phyloP scores from a whole-genome alignment of 2,113 vertebrate genomes.

The Mirza zaza region DNA sequence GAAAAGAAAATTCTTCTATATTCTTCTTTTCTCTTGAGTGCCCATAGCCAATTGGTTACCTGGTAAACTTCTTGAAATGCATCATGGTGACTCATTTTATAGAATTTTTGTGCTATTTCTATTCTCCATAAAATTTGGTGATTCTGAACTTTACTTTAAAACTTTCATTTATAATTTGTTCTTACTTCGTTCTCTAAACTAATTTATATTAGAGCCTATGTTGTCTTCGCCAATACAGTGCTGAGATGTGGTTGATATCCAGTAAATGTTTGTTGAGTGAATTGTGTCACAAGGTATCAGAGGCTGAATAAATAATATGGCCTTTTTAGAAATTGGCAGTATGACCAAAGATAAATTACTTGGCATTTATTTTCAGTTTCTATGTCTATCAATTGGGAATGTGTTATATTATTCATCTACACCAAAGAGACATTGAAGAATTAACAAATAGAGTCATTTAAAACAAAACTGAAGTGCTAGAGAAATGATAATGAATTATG shows the following conservation, averaged over 20 bases:
- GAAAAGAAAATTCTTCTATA: background rate
- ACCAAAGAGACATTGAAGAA: slow-evolving; percentile 40
- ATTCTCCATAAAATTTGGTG: background rate
- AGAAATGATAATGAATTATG: slow-evolving; percentile 64
- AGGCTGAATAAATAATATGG: background rate
- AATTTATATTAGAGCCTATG: background rate
- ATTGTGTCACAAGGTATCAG: background rate
- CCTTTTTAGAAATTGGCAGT: background rate
- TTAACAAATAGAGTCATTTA: slow-evolving; percentile 63
- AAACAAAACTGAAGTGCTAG: slow-evolving; percentile 53
- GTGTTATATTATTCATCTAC: slow-evolving; percentile 9
- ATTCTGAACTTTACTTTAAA: slow-evolving; percentile 18
- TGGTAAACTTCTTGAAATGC: background rate
- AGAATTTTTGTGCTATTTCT: background rate
- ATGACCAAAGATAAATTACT: slow-evolving; percentile 25
- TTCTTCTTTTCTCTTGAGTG: background rate
- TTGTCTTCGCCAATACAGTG: background rate
- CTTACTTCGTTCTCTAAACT: background rate
- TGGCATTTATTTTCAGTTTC: slow-evolving; percentile 25
- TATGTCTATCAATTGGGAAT: background rate
- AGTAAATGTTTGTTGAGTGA: background rate
- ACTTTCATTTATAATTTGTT: background rate
- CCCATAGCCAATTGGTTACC: background rate
- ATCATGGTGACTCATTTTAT: background rate
- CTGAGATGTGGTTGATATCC: background rate